Evolutionary conservation across 2,113 vertebrate genomes (phyloP).

Genomic region (Archilochus colubris): DNA sequence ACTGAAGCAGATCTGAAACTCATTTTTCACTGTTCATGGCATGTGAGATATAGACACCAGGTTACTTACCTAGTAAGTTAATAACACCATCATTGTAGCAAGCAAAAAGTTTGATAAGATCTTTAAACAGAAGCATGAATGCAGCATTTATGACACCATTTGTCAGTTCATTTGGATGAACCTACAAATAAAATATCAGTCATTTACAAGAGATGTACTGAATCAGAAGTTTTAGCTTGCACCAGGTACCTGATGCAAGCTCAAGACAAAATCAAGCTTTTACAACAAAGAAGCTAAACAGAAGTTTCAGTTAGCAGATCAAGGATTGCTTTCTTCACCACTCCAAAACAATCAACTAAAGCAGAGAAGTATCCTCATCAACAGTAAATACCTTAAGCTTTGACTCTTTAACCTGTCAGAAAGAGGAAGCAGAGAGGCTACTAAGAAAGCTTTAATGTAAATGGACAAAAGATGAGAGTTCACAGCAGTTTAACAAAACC

Average conservation of each 20-base stretch:
- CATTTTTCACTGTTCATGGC: rapidly evolving
- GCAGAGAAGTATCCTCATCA: neutral
- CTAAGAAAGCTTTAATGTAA: neutral
- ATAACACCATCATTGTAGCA: slow-evolving; percentile 99
- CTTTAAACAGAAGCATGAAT: slow-evolving; percentile 98
- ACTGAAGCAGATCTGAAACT: neutral
- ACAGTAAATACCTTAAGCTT: neutral
- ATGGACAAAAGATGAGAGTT: neutral
- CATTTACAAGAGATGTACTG: neutral
- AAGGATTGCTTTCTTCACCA: neutral
- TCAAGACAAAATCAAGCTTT: neutral
- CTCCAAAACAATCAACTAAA: neutral
- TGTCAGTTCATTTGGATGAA: slow-evolving; percentile 91
- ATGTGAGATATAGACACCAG: neutral
- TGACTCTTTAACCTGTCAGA: neutral
- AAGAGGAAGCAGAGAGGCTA: neutral
- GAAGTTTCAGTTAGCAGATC: neutral
- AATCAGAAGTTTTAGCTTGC: neutral
- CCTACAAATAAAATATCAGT: slow-evolving; percentile 76
- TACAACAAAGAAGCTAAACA: neutral
- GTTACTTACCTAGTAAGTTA: slow-evolving; percentile 90
- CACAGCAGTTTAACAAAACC: neutral
- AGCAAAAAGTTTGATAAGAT: slow-evolving; percentile 97
- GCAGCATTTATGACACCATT: slow-evolving; percentile 95
- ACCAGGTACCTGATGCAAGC: neutral